Base-by-base conservation (phyloP, 2,113 vertebrate species). In the Clinocottus analis region DNA sequence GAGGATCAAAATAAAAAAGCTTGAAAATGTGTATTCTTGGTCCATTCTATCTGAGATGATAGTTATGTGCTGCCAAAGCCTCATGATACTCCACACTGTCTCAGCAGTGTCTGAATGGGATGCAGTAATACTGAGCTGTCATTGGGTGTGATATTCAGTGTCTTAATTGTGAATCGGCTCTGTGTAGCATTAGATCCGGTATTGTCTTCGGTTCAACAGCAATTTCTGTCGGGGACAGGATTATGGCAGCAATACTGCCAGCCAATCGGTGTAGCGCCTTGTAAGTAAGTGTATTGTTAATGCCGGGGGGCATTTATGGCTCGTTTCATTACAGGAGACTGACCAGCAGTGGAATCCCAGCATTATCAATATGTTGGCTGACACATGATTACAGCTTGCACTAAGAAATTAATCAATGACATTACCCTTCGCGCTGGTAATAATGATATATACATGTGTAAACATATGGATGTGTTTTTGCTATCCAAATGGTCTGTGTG, bases 201-300 rank as follows among this genome's bases (percentile, higher is more conserved):
- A 14, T 35, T 29, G 13, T 64, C 51, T 66, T 47, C 11, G 6
- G 21, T 14, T 78, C 75, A 25, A 51, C 58, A 19, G 53, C 17
- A 23, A 61, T 75, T 33, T 69, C 53, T 49, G 58, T 73, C 55
- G 16, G 27, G 43, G 72, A 76, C 5, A 3, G 17, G 33, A 62
- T 13, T 21, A 67, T 45, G 53, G 72, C 60, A 67, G 41, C 3
- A 21, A 49, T 55, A 61, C 61, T 39, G 8, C 37, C 39, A 75
- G 33, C 84, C 70, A 86, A 82, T 82, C 81, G 76, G 80, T 60
- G 29, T 17, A 55, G 66, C 66, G 77, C 56, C 31, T 64, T n/a
- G 17, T 56, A 35, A 75, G 63, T 63, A 3, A 10, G 55, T 49
- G 39, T 61, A 81, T 58, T 61, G 69, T 37, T 60, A 73, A 37